phyloP scores from a whole-genome alignment of 2,113 vertebrate species.

The Caretta caretta region DNA sequence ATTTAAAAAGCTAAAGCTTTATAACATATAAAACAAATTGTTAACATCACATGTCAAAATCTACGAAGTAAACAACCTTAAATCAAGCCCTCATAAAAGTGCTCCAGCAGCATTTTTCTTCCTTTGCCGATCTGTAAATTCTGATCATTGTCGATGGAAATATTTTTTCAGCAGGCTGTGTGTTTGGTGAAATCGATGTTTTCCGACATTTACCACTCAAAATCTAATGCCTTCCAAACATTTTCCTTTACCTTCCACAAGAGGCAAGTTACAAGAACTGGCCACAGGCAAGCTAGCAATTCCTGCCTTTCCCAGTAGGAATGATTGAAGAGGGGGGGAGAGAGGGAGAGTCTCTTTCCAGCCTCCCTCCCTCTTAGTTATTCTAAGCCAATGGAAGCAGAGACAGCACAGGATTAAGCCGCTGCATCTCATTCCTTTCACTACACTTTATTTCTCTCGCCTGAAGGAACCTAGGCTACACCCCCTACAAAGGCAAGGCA shows the following conservation, averaged over 20 bases:
- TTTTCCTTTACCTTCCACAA: background rate
- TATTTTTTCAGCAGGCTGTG: background rate
- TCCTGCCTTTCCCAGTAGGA: background rate
- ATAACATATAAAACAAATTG: background rate
- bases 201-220: background rate
- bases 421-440: background rate
- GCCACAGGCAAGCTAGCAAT: background rate
- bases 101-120: background rate
- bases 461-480: background rate
- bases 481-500: background rate
- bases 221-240: background rate
- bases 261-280: background rate
- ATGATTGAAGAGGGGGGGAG: background rate
- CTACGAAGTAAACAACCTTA: background rate
- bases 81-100: background rate
- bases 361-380: background rate
- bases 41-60: background rate
- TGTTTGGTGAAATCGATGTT: background rate
- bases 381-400: background rate
- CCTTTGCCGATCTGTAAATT: background rate
- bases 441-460: fast-evolving
- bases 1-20: background rate
- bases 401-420: background rate
- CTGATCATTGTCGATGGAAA: background rate
- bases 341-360: background rate